Evolutionary conservation across 1,140 invertebrate species (phyloP).

Genomic region (Scaptomyza hsui): DNA sequence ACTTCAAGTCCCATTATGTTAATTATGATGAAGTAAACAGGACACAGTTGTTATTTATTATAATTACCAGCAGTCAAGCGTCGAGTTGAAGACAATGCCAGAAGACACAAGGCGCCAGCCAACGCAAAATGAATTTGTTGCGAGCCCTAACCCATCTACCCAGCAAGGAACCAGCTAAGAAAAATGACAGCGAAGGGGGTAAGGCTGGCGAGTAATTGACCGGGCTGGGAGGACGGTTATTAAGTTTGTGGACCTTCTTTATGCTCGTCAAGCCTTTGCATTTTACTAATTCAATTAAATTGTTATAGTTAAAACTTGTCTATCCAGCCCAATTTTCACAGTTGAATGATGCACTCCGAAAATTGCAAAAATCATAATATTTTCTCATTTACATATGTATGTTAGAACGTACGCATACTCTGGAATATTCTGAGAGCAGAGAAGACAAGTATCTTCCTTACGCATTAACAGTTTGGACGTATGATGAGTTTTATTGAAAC

Average conservation of each 20-base stretch:
- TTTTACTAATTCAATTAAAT: slow-evolving; percentile 60
- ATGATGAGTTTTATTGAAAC: slow-evolving; percentile 46
- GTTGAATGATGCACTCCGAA: slow-evolving; percentile 2
- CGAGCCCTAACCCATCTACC: slow-evolving; percentile 31
- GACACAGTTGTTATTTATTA: slow-evolving; percentile 82
- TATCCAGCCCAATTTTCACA: neutral
- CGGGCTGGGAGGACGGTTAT: slow-evolving; percentile 14
- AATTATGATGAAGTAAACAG: slow-evolving; percentile 82
- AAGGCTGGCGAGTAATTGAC: slow-evolving; percentile 25
- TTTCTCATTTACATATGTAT: slow-evolving; percentile 33
- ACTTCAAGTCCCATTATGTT: slow-evolving; percentile 82
- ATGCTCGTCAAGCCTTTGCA: slow-evolving; percentile 17
- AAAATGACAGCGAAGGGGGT: neutral
- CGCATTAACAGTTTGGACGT: slow-evolving; percentile 40
- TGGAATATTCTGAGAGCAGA: no score
- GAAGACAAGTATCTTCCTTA: slow-evolving; percentile 1
- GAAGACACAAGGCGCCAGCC: slow-evolving; percentile 43
- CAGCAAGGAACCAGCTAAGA: neutral
- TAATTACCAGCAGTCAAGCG: slow-evolving; percentile 77
- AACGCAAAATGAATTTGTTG: slow-evolving; percentile 74
- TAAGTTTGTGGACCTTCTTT: neutral
- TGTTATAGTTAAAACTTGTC: slow-evolving; percentile 11
- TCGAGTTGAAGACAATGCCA: slow-evolving; percentile 44
- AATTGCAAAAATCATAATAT: slow-evolving; percentile 17
- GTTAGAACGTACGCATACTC: neutral